Evolutionary conservation across 2,888 invertebrate genomes (phyloP).

Genomic region (Troides helena): DNA sequence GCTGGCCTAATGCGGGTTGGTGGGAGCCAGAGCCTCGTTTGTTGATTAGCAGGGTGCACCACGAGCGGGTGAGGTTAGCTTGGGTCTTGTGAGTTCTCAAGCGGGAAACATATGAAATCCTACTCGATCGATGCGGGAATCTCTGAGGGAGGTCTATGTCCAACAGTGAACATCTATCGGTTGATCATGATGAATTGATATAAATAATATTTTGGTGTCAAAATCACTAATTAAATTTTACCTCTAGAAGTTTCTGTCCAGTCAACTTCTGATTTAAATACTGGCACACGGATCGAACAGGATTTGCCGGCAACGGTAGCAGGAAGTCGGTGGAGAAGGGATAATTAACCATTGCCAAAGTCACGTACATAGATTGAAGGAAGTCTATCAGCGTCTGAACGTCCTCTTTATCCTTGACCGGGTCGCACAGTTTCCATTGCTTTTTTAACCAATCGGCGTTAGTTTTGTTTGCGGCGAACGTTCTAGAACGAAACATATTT

Average conservation of each 20-base stretch:
- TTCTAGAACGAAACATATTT: constrained; percentile 51
- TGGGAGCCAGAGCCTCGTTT: too few relatives aligned
- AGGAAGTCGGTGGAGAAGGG: constrained; percentile 94
- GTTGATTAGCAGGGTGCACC: too few relatives aligned
- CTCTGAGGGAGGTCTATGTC: too few relatives aligned
- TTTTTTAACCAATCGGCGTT: constrained; percentile 85
- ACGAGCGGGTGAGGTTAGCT: too few relatives aligned
- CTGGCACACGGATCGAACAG: constrained; percentile 84
- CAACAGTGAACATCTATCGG: too few relatives aligned
- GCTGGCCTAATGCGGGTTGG: too few relatives aligned
- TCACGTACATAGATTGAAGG: constrained; percentile 85
- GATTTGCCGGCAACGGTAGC: constrained; percentile 90
- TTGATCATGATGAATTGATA: too few relatives aligned
- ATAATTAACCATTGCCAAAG: constrained; percentile 97
- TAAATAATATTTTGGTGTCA: too few relatives aligned
- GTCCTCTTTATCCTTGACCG: constrained; percentile 77
- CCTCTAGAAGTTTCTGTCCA: constrained; percentile 77
- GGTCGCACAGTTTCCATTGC: constrained; percentile 88
- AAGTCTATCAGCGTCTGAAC: constrained; percentile 82
- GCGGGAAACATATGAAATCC: too few relatives aligned
- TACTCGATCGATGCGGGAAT: too few relatives aligned
- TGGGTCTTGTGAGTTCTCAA: too few relatives aligned
- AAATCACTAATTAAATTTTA: constrained; percentile 30
- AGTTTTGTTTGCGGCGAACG: constrained; percentile 76
- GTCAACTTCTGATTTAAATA: constrained; percentile 69